A percentile compares a stretch with the other conserved stretches of the same genome.
phyloP scores from a whole-genome alignment of 1,140 invertebrate species.

The Melipona quadrifasciata region DNA sequence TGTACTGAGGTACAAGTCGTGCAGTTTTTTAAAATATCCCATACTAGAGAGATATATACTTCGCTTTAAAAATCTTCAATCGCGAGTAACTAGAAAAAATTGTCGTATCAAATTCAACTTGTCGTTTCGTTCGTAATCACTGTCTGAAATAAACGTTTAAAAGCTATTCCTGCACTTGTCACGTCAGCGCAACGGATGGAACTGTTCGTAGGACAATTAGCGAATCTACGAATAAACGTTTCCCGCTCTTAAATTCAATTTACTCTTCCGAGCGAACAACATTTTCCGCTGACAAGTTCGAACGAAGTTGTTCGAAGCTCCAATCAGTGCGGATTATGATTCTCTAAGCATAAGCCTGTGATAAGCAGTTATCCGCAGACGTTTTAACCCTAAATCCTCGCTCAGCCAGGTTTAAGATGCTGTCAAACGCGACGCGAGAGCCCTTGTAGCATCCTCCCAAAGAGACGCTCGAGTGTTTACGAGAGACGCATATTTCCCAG shows the following conservation, averaged over 20 bases:
- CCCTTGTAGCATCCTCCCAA: background rate
- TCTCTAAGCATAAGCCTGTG: background rate
- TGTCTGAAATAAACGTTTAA: no score
- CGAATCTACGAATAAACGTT: background rate
- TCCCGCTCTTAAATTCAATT: no score
- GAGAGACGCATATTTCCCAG: slow-evolving; percentile 28
- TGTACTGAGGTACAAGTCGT: no score
- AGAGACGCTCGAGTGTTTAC: slow-evolving; percentile 38
- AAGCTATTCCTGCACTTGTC: no score
- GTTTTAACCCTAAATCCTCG: background rate
- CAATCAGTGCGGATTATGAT: background rate
- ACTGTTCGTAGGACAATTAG: background rate
- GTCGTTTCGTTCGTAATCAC: no score
- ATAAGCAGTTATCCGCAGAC: background rate
- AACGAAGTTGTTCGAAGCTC: no score
- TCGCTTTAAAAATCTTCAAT: background rate
- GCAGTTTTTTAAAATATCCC: background rate
- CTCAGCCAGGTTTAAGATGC: background rate
- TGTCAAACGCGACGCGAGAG: background rate
- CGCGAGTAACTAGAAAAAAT: no score
- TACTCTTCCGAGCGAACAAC: no score
- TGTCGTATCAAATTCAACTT: no score
- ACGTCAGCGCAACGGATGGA: no score
- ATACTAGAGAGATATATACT: background rate
- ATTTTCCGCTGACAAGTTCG: no score